Base-by-base conservation (phyloP, 2,888 invertebrate species). In the Cephus pulcher region DNA sequence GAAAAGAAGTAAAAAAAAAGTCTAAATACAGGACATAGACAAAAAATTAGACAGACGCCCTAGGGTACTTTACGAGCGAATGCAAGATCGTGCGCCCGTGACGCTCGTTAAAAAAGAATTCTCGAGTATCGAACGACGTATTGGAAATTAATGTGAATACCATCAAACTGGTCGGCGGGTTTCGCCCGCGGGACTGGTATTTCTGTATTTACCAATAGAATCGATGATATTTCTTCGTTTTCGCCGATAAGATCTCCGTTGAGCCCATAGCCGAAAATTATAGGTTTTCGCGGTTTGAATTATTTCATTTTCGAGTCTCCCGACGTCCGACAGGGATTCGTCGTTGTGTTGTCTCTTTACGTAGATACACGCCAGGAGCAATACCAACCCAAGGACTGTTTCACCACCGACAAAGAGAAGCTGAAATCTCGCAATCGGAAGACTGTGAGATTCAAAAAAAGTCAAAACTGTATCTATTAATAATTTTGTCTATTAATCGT, bases 251-350 rank as follows among this genome's bases (percentile, higher is more conserved):
- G 84, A 89, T 89, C 89, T 88, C 82, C 82, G 40, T 4, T 83
- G 80, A 84, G 86, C 81, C 80, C 80, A 80, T 80, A 83, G 84
- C 82, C 86, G 84, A 89, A 90, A 90, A 90, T 90, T 90, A 90
- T 90, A 90, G 89, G 90, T 89, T 89, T 90, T 89, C 87, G 89
- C 87, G 83, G 86, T 90, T 89, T 89, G 89, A 90, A 88, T 90
- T 89, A 90, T 90, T 89, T 87, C 87, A 86, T 86, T 82, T 83
- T 82, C 78, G 74, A 79, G 76, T 76, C 75, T 75, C 35, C 74
- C 74, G 71, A 71, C 34, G 70, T 12, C 70, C 33, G 40, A 40
- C 40, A 40, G 40, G 40, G 40, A 15, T 15, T 40, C 4, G 40
- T 40, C 40, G 40, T 40, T 15, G 40, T 40, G 40, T 40, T 15